Conservation (phyloP, 1,140 invertebrate genomes). For the Pseudomyrmex pallidus region DNA sequence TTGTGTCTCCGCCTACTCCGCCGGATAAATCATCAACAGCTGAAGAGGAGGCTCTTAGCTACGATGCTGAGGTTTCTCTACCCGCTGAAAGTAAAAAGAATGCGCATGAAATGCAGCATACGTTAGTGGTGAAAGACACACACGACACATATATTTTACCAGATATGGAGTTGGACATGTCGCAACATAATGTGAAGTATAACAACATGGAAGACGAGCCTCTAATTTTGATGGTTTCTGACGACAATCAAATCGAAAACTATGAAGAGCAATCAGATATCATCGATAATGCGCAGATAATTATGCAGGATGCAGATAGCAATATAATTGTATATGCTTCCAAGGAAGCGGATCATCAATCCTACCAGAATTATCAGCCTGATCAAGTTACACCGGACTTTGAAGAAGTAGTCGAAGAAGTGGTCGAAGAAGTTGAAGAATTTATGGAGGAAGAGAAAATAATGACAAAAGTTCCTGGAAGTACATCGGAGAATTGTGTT, state of each 20-base stretch:
- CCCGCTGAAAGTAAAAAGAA: constrained; percentile 84
- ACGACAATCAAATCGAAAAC: constrained; percentile 69
- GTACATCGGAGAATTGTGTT: constrained; percentile 58
- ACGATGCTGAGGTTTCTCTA: constrained; percentile 86
- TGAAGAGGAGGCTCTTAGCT: constrained; percentile 83
- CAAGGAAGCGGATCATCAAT: constrained; percentile 72
- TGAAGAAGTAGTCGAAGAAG: constrained; percentile 73
- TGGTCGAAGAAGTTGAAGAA: constrained; percentile 74
- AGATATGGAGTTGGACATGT: constrained; percentile 73
- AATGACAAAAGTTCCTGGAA: constrained; percentile 56
- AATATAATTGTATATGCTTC: constrained; percentile 82
- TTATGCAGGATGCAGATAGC: constrained; percentile 78
- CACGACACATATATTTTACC: constrained; percentile 72
- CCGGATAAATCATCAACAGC: constrained; percentile 85
- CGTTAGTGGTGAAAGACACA: neutral
- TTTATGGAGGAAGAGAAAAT: constrained; percentile 61
- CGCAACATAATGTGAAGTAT: constrained; percentile 66
- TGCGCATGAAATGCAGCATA: constrained; percentile 59
- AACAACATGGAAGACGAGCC: constrained; percentile 75
- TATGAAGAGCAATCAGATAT: constrained; percentile 76
- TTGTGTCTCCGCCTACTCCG: constrained; percentile 59
- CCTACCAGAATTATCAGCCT: constrained; percentile 75
- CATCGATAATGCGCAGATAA: constrained; percentile 75
- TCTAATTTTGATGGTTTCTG: constrained; percentile 82
- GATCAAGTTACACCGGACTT: constrained; percentile 71